Conservation (phyloP, 2,113 vertebrate species). For the Pagrus major region DNA sequence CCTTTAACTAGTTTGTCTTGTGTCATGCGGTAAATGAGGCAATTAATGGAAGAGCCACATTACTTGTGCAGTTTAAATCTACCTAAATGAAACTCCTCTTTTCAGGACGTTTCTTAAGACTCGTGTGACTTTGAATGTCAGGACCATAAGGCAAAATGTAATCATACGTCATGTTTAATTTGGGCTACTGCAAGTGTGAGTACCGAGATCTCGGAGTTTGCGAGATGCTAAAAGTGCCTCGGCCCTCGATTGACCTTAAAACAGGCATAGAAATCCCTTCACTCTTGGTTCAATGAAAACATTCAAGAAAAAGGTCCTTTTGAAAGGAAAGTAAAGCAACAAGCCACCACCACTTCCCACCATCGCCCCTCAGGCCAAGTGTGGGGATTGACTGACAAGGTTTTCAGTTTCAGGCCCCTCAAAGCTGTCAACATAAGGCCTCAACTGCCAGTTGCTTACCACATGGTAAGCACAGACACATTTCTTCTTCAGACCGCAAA, state of each 20-base stretch:
- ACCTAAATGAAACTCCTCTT: constrained; percentile 41
- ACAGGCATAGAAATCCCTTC: background rate
- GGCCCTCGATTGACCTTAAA: constrained; percentile 2
- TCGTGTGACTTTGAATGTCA: constrained; percentile 1
- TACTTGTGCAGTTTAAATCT: constrained; percentile 37
- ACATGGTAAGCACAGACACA: constrained; percentile 47
- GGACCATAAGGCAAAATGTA: background rate
- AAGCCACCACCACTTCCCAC: constrained; percentile 36
- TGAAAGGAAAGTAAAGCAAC: constrained; percentile 65
- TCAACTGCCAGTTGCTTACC: constrained; percentile 62
- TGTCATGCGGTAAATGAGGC: constrained; percentile 65
- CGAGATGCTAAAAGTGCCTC: constrained; percentile 2
- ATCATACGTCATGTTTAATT: constrained; percentile 17
- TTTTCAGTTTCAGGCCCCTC: constrained; percentile 73
- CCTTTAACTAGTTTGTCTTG: constrained; percentile 71
- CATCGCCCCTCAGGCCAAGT: constrained; percentile 49
- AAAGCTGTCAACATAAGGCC: constrained; percentile 70
- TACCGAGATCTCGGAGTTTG: background rate
- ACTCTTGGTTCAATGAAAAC: constrained; percentile 24
- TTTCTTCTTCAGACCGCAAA: constrained; percentile 50
- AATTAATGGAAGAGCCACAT: constrained; percentile 56
- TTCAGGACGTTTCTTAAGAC: constrained; percentile 7
- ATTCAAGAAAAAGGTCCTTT: constrained; percentile 58
- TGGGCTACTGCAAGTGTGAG: background rate
- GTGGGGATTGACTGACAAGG: constrained; percentile 66